Base-by-base conservation (phyloP, 2,888 invertebrate species). In the Miltochrista miniata region DNA sequence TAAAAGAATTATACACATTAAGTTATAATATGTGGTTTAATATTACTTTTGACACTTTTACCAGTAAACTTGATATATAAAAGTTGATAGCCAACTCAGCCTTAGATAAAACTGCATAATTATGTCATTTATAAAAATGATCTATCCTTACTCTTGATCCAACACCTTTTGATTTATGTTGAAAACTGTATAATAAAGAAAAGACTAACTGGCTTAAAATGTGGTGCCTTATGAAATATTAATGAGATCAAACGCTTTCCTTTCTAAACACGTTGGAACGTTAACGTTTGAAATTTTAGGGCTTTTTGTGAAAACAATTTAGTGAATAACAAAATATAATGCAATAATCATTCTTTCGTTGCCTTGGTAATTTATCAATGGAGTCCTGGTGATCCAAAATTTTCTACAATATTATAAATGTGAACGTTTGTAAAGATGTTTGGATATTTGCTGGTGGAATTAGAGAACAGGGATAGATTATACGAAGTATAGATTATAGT, bases 191-290 rank as follows among this genome's bases (percentile, higher is more conserved):
- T 64, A 66, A 62, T 44, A 34, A 63, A 59, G 51, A 59, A 66
- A 49, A 52, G 48, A 46, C 31, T 37, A 51, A 59, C 45, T 48
- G 48, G 47, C 63, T 55, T 66, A 59, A 61, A 48, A 59, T 40
- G 35, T 40, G 54, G 59, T 40, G 41, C 61, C 72, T 75, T 81
- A 81, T 82, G 74, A 80, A 80, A 81, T 76, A 82, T 82, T 79
- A 79, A 81, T 81, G 74, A 79, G 71, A 65, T 48, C 47, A 59
- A 65, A 51, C 48, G 56, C 52, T 68, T 60, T 56, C 46, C 54
- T 64, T 61, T 64, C 48, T 29, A 15, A 56, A 49, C 55, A 60
- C 59, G 62, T 60, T 62, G 54, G 48, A 31, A 56, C 47, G 60
- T 59, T 56, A 51, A 51, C 56, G 59, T 67, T 64, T 50, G 12